Conservation (phyloP, 2,797 vertebrate genomes). For the Rhodeus uyekii region DNA sequence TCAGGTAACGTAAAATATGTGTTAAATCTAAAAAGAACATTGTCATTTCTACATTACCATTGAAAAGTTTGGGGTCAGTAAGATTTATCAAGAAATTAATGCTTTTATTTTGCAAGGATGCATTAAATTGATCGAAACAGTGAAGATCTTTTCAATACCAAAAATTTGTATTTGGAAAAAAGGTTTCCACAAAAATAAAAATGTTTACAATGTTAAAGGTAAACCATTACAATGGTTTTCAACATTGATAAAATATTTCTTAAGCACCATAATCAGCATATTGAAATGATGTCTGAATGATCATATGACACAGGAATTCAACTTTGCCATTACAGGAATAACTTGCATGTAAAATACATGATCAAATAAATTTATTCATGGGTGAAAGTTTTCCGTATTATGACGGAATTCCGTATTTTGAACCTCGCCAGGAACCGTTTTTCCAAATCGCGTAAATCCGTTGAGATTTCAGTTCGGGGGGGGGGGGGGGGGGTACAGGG, state of each 20-base stretch:
- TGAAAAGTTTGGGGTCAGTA: not conserved
- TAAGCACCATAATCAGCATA: not conserved
- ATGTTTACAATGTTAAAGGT: too few species aligned
- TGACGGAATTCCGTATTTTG: too few species aligned
- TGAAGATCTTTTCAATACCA: not conserved
- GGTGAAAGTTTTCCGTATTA: too few species aligned
- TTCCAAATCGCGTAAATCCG: too few species aligned
- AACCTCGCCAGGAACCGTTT: too few species aligned
- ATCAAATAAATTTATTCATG: not conserved
- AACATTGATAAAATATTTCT: not conserved
- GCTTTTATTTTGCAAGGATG: not conserved
- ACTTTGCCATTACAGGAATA: not conserved
- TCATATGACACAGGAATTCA: not conserved
- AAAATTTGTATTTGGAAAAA: not conserved
- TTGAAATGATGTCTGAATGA: not conserved
- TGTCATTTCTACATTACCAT: too few species aligned
- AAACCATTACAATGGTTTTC: too few species aligned
- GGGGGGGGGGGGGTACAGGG: too few species aligned
- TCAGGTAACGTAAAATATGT: constrained; percentile 78
- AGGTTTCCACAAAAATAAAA: too few species aligned
- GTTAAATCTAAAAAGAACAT: not conserved
- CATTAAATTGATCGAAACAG: not conserved
- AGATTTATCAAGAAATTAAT: too few species aligned
- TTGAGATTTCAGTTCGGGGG: too few species aligned
- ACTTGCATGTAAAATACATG: not conserved